These are phyloP conservation scores for Hafferia zeledoni DNA, from an alignment of 2,797 vertebrate species.

Conservation along the genomic window DNA sequence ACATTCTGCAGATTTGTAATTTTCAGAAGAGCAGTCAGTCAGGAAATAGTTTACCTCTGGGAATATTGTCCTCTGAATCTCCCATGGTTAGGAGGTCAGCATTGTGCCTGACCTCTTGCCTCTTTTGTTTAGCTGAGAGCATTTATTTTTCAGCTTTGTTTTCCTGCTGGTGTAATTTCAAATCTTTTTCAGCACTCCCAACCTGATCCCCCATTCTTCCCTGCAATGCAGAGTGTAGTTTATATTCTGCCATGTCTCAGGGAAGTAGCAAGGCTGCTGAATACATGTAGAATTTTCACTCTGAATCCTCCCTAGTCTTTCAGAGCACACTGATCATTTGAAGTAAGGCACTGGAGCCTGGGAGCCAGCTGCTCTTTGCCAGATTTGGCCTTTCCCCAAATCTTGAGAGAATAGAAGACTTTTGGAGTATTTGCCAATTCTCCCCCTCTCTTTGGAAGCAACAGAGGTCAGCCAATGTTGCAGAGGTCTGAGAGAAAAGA, in stretches of 20 bases:
- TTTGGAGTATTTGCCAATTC: background rate
- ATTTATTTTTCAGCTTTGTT: background rate
- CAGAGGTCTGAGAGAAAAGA: background rate
- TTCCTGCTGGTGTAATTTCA: background rate
- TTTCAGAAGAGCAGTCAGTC: background rate
- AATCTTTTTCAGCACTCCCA: background rate
- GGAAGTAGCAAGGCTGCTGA: background rate
- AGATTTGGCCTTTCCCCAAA: background rate
- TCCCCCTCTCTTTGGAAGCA: background rate
- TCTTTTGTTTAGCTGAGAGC: background rate
- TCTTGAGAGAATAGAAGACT: background rate
- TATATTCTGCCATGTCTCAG: background rate
- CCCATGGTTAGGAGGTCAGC: background rate
- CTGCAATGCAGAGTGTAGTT: background rate
- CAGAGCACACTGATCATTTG: background rate
- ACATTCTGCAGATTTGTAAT: background rate
- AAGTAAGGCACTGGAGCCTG: background rate
- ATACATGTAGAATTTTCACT: background rate
- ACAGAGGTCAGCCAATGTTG: background rate
- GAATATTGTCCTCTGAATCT: background rate
- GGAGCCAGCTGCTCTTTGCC: background rate
- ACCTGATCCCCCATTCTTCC: background rate
- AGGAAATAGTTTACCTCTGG: background rate
- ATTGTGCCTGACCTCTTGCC: background rate
- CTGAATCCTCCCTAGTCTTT: background rate